phyloP scores from a whole-genome alignment of 2,113 vertebrate species.

The Pungitius pungitius region DNA sequence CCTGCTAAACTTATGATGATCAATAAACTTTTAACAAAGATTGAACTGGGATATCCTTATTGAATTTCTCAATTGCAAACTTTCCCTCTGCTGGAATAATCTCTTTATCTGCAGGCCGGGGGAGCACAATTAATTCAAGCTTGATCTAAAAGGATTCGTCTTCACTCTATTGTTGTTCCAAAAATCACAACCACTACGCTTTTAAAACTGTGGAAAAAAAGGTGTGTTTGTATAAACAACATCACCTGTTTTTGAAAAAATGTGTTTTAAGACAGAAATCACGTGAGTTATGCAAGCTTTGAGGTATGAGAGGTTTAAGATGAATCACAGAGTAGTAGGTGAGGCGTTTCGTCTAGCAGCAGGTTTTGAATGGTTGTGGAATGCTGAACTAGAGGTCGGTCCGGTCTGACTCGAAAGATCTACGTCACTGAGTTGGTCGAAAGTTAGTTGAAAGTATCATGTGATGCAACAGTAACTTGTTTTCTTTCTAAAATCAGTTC shows the following conservation, averaged over 20 bases:
- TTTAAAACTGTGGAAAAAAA: not conserved
- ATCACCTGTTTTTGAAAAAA: not conserved
- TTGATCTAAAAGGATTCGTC: not conserved
- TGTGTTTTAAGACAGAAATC: not conserved
- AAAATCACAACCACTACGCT: not conserved
- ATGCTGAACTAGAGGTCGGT: not conserved
- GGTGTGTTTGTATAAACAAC: not conserved
- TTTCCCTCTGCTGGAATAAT: not conserved
- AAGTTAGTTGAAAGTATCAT: not conserved
- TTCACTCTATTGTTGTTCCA: not conserved
- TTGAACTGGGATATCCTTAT: not conserved
- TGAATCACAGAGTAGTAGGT: not conserved
- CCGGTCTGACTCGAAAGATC: not conserved
- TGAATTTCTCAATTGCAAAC: conserved; percentile 12
- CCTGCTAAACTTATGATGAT: conserved; percentile 31
- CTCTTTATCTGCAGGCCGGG: not conserved
- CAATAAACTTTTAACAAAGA: conserved; percentile 50
- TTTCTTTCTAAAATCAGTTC: not conserved
- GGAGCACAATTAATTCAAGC: not conserved
- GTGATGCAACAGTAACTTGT: not conserved
- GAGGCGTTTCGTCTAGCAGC: not conserved
- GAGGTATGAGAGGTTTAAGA: conserved; percentile 14
- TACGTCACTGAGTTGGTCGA: not conserved
- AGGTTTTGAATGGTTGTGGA: conserved; percentile 2
- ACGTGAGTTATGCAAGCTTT: conserved; percentile 10